A percentile compares a stretch with the other conserved stretches of the same genome.
Conservation (phyloP, 2,113 vertebrate species). For the Pao palembangensis region DNA sequence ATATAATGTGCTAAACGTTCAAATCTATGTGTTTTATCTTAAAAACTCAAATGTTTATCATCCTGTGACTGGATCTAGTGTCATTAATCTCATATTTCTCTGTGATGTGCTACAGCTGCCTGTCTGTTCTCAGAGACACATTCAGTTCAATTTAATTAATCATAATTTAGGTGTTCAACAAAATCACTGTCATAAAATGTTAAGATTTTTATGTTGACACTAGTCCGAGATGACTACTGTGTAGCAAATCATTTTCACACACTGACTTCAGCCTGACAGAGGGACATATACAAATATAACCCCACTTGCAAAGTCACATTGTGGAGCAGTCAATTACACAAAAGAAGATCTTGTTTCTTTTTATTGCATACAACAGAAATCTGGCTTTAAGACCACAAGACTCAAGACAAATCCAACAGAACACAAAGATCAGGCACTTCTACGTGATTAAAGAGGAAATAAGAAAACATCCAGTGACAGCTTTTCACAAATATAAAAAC, state of each 20-base stretch:
- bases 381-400: neutral
- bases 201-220: too few species aligned
- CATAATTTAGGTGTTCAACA: too few species aligned
- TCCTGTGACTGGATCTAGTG: too few species aligned
- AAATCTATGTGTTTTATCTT: too few species aligned
- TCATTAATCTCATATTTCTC: too few species aligned
- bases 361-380: conserved; percentile 1
- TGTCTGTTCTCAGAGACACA: too few species aligned
- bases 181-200: too few species aligned
- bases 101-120: too few species aligned
- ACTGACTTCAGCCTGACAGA: conserved; percentile 3
- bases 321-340: conserved; percentile 12
- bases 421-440: conserved; percentile 5
- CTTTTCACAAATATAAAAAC: conserved; percentile 4
- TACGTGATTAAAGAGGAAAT: conserved; percentile 13
- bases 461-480: neutral
- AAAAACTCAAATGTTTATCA: too few species aligned
- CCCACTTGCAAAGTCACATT: conserved; percentile 9
- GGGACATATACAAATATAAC: conserved; percentile 19
- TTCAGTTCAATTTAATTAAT: too few species aligned
- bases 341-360: neutral
- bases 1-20: too few species aligned
- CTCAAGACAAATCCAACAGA: neutral
- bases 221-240: neutral
- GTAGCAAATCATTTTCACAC: conserved; percentile 6